Base-by-base conservation (phyloP, 2,888 invertebrate species). In the Dorcus parallelipipedus region DNA sequence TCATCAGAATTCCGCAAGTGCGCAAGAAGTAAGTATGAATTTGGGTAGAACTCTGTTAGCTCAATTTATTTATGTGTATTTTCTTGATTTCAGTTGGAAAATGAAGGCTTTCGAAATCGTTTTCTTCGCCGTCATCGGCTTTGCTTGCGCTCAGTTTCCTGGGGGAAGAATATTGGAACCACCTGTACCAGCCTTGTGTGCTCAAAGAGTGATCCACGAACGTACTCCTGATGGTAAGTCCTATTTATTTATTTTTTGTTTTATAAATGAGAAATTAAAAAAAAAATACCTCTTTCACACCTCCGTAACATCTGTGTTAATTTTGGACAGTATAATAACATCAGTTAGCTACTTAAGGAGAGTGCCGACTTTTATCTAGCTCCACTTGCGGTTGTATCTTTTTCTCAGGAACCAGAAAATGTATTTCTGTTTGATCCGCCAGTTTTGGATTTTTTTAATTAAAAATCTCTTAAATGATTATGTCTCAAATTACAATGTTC, bases 161-260 rank as follows among this genome's bases (percentile, higher is more conserved):
- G 87, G 88, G 71, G 90, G 91, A 38, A 84, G 91, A 65, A 86
- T 89, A 71, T 78, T 93, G 69, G 92, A 92, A 75, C 86, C 90
- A 9, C 93, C 93, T 3, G 84, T 89, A 59, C 90, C 92, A 10
- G 81, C 84, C 20, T 81, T 87, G 47, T 92, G 92, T 71, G 87
- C 90, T 10, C 87, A 90, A 76, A 84, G 92, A 65, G 80, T 81
- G 61, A 84, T 89, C 60, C 89, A 89, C 70, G 89, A 89, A 74
- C 83, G 86, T 76, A 86, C 84, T 67, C 83, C 84, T 63, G 88
- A 88, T 78, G 87, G 88, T 89, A 82, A 89, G 84, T 84, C 75
- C 38, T 58, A 49, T 33, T 23, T n/a, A 49, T 41, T 43, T 40
- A 45, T 42, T 14, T 52, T 52, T 39, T 38, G n/a, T 23, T 52